phyloP scores from a whole-genome alignment of 1,140 invertebrate species.

The Drosophila leontia region DNA sequence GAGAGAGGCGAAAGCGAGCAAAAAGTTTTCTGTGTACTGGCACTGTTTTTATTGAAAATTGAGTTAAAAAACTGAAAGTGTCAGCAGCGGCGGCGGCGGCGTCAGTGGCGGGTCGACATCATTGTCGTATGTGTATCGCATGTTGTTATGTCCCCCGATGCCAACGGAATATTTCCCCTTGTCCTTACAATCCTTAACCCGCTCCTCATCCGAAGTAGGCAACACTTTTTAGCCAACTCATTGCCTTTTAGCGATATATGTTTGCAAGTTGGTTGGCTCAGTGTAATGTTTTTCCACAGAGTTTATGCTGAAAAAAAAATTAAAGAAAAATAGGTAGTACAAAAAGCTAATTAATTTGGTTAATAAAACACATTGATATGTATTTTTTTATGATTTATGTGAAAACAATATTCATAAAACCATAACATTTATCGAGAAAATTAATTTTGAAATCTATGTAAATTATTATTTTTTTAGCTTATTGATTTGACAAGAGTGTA shows the following conservation, averaged over 20 bases:
- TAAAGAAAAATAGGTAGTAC: too few species aligned
- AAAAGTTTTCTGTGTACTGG: slow-evolving; percentile 68
- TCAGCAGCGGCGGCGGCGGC: slow-evolving; percentile 31
- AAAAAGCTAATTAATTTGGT: background rate
- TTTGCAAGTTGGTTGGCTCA: background rate
- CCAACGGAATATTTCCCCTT: background rate
- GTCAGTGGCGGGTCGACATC: slow-evolving; percentile 13
- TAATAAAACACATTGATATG: background rate
- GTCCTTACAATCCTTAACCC: background rate
- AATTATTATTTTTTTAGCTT: too few species aligned
- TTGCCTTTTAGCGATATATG: slow-evolving; percentile 10
- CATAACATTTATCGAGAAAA: too few species aligned
- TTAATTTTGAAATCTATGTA: too few species aligned
- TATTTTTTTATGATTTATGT: background rate
- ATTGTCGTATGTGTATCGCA: slow-evolving; percentile 29
- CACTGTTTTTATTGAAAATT: slow-evolving; percentile 79
- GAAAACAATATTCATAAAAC: background rate
- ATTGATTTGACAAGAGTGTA: too few species aligned
- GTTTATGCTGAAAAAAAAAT: background rate
- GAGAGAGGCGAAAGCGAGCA: slow-evolving; percentile 23
- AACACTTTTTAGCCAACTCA: slow-evolving; percentile 27
- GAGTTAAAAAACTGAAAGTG: slow-evolving; percentile 79
- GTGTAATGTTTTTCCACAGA: background rate
- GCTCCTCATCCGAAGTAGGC: slow-evolving; percentile 6
- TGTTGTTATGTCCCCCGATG: slow-evolving; percentile 9